Evolutionary conservation across 2,888 invertebrate species (phyloP).

Genomic region (Tricholauxania praeusta): DNA sequence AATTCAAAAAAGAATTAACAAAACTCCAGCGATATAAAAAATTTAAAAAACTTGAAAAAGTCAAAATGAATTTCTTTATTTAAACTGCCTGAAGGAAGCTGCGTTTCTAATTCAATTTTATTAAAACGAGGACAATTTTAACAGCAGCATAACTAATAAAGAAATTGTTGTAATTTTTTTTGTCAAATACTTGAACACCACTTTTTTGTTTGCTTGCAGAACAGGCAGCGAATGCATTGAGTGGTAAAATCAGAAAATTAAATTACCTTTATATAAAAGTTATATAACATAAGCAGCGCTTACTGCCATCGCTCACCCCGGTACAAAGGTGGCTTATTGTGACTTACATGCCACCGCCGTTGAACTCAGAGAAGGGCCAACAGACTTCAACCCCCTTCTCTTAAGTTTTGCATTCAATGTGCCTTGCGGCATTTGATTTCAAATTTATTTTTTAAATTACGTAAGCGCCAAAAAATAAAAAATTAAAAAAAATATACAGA

Average conservation of each 20-base stretch:
- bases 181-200: neutral
- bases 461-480: slow-evolving; percentile 12
- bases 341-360: neutral
- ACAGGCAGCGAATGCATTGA: neutral
- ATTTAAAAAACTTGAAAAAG: too few species aligned
- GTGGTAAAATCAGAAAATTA: slow-evolving; percentile 22
- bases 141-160: slow-evolving; percentile 25
- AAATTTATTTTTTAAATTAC: slow-evolving; percentile 28
- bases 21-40: too few species aligned
- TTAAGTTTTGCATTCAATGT: slow-evolving; percentile 1
- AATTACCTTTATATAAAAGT: neutral
- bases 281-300: neutral
- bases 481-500: neutral
- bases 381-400: neutral
- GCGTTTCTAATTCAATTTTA: slow-evolving; percentile 13
- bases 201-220: neutral
- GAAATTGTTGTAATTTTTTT: slow-evolving; percentile 28
- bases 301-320: neutral
- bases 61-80: slow-evolving; percentile 11
- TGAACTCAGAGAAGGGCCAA: too few species aligned
- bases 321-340: slow-evolving; percentile 40
- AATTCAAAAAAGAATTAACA: too few species aligned
- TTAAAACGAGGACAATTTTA: neutral
- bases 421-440: slow-evolving; percentile 29
- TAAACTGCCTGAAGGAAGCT: neutral